Conservation (phyloP, 2,888 invertebrate species). For the Andrena marginata region DNA sequence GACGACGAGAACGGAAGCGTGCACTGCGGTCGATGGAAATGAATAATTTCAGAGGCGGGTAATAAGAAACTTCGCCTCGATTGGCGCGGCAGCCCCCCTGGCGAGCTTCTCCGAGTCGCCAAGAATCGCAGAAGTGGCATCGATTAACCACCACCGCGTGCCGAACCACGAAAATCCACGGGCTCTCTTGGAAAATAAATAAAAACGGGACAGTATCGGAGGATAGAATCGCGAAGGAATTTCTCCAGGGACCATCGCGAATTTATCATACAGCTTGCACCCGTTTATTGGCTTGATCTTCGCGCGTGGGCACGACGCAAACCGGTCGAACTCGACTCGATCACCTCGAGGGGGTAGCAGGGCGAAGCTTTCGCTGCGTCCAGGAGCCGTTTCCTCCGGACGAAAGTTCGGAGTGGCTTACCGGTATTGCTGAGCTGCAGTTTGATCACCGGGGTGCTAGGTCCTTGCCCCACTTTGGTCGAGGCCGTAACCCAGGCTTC, state of each 20-base stretch:
- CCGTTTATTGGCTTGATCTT: conserved; percentile 31
- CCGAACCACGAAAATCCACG: background rate
- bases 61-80: conserved; percentile 14
- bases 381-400: background rate
- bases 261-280: conserved; percentile 43
- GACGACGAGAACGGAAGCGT: background rate
- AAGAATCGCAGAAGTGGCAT: conserved; percentile 6
- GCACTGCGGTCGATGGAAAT: conserved; percentile 33
- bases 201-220: background rate
- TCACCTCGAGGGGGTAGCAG: background rate
- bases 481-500: conserved; percentile 88
- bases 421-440: conserved; percentile 85
- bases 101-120: background rate
- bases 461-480: conserved; percentile 88
- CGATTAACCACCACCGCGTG: conserved; percentile 23
- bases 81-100: background rate
- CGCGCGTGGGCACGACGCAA: too few relatives aligned
- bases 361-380: background rate
- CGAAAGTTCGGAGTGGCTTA: conserved; percentile 62
- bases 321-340: conserved; percentile 1
- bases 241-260: conserved; percentile 10
- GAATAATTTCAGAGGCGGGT: conserved; percentile 26
- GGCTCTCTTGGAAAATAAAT: background rate
- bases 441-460: conserved; percentile 87
- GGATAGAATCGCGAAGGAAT: background rate